Conservation (phyloP, 2,888 invertebrate species). For the Dusona sp. region DNA sequence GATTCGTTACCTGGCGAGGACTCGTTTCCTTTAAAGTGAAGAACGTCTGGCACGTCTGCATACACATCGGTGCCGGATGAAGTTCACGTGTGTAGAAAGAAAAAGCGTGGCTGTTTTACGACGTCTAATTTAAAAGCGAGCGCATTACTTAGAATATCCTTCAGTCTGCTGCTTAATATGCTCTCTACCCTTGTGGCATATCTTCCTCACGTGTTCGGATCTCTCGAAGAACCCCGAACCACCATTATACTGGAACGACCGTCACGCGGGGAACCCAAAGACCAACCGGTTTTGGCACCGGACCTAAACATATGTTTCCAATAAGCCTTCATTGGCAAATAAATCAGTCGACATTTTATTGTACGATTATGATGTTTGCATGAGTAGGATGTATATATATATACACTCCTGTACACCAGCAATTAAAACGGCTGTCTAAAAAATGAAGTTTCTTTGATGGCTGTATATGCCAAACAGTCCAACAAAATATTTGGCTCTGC, state of each 20-base stretch:
- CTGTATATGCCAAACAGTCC: neutral
- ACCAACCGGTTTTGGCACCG: constrained; percentile 81
- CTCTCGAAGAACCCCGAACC: constrained; percentile 1
- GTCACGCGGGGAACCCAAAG: constrained; percentile 4
- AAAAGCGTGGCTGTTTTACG: constrained; percentile 69
- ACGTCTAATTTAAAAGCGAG: constrained; percentile 80
- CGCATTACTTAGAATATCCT: constrained; percentile 76
- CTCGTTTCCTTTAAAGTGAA: neutral
- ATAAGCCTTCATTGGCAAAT: constrained; percentile 81
- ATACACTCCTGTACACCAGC: neutral
- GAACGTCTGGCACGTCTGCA: constrained; percentile 20
- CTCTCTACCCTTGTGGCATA: constrained; percentile 30
- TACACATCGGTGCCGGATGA: constrained; percentile 42
- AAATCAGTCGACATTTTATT: constrained; percentile 81
- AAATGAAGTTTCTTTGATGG: constrained; percentile 1
- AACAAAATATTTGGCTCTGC: neutral
- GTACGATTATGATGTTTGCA: constrained; percentile 74
- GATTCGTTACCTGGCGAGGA: constrained; percentile 12
- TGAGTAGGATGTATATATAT: neutral
- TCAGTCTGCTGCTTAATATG: constrained; percentile 49
- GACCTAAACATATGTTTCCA: constrained; percentile 80
- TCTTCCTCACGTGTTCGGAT: constrained; percentile 38
- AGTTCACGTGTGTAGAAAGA: constrained; percentile 39
- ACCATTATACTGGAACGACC: constrained; percentile 34
- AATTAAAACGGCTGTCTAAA: neutral